Conservation (phyloP, 2,888 invertebrate species). For the Thyatira batis region DNA sequence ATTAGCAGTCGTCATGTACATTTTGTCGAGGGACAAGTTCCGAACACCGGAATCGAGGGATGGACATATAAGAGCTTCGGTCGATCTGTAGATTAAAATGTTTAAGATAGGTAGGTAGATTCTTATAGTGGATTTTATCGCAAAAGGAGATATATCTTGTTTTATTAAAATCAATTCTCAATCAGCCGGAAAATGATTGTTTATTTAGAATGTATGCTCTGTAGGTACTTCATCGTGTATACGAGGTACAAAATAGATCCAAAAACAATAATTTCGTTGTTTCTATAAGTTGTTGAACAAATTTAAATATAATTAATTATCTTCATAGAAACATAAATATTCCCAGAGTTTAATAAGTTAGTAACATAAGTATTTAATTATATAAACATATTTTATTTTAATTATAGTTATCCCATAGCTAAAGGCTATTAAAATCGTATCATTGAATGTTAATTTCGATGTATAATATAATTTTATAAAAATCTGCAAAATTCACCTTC, state of each 20-base stretch:
- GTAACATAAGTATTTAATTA: slow-evolving; percentile 22
- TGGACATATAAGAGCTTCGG: slow-evolving; percentile 79
- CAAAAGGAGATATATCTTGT: background rate
- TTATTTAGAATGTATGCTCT: background rate
- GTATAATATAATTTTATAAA: slow-evolving; percentile 19
- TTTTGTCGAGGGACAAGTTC: slow-evolving; percentile 83
- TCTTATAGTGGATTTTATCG: background rate
- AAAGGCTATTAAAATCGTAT: background rate
- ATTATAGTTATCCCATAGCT: background rate
- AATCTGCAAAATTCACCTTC: slow-evolving; percentile 33
- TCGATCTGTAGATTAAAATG: slow-evolving; percentile 72
- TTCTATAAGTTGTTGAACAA: background rate
- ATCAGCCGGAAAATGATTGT: too few species aligned
- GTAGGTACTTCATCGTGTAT: too few species aligned
- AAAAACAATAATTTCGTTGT: background rate
- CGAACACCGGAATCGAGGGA: slow-evolving; percentile 66
- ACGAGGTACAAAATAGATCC: too few species aligned
- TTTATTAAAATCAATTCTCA: background rate
- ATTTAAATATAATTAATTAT: background rate
- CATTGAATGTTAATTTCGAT: slow-evolving; percentile 6
- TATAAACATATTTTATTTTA: slow-evolving; percentile 5
- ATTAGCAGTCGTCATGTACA: slow-evolving; percentile 85
- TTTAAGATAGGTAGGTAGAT: slow-evolving; percentile 1
- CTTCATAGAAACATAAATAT: background rate
- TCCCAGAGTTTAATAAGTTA: background rate